Percentiles rank a stretch among this genome's conserved stretches.
Evolutionary conservation across 2,113 vertebrate genomes (phyloP).

Genomic region (Scophthalmus maximus): DNA sequence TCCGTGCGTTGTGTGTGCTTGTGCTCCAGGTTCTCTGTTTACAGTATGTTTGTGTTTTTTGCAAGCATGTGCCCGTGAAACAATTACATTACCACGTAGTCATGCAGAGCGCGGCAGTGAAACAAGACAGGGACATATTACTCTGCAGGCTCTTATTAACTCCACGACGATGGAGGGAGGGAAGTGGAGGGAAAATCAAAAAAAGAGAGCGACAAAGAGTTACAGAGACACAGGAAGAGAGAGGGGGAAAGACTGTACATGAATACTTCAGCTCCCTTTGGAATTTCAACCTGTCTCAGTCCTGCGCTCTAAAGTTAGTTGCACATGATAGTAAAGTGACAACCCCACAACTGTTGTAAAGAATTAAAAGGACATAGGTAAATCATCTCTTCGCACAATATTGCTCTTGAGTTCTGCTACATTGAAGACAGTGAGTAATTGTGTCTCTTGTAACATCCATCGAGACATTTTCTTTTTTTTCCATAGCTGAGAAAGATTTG

Average conservation of each 20-base stretch:
- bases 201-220: slow-evolving; percentile 12
- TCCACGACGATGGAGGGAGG: slow-evolving; percentile 22
- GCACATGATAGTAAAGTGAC: too few species aligned
- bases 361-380: too few species aligned
- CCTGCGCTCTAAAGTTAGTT: too few species aligned
- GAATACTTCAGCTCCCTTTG: background rate
- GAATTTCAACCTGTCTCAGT: too few species aligned
- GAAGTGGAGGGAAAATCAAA: slow-evolving; percentile 7
- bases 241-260: background rate
- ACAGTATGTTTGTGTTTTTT: slow-evolving; percentile 31
- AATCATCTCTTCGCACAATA: too few species aligned
- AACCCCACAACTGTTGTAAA: too few species aligned
- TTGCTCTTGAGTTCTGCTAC: too few species aligned
- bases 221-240: slow-evolving; percentile 1
- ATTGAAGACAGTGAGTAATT: too few species aligned
- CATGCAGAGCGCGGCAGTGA: slow-evolving; percentile 43
- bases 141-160: slow-evolving; percentile 40
- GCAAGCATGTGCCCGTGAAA: slow-evolving; percentile 42
- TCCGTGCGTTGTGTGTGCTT: background rate
- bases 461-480: background rate
- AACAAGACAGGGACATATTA: slow-evolving; percentile 59
- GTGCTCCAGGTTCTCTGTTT: slow-evolving; percentile 2
- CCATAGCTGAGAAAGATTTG: slow-evolving; percentile 5
- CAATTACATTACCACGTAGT: slow-evolving; percentile 52
- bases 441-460: background rate